These are phyloP conservation scores for Cephus spinipes DNA, from an alignment of 2,888 invertebrate genomes.

Conservation along the genomic window DNA sequence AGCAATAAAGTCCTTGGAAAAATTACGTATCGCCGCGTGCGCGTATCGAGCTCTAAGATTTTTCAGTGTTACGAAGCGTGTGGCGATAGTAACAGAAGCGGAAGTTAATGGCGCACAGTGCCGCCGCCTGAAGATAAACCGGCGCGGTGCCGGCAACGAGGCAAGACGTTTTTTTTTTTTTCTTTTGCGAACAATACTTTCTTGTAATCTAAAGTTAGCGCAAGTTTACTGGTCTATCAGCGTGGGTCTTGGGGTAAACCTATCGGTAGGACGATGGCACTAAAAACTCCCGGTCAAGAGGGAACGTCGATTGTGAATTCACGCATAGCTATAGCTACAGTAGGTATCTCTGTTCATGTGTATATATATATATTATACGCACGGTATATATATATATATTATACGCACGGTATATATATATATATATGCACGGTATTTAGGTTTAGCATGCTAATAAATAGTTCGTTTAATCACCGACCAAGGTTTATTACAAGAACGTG, in stretches of 20 bases:
- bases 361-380: no score
- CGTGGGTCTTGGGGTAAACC: neutral
- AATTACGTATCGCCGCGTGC: neutral
- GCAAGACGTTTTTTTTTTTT: neutral
- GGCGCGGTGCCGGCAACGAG: neutral
- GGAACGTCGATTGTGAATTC: neutral
- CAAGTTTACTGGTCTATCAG: neutral
- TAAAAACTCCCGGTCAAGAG: neutral
- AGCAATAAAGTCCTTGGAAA: neutral
- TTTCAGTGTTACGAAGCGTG: neutral
- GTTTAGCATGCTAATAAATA: slow-evolving; percentile 26
- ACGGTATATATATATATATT: slow-evolving; percentile 13
- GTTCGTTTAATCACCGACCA: slow-evolving; percentile 19
- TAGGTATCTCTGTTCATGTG: no score
- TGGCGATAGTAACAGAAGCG: neutral
- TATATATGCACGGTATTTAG: slow-evolving; percentile 16
- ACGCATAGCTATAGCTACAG: no score
- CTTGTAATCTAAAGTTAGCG: neutral
- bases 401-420: no score
- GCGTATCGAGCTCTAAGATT: neutral
- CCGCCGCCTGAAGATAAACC: neutral
- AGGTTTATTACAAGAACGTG: slow-evolving; percentile 23
- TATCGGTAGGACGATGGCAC: neutral
- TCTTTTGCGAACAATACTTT: neutral
- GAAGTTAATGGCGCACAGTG: neutral